Percentiles rank a stretch among this genome's conserved stretches.
phyloP scores from a whole-genome alignment of 2,113 vertebrate genomes.

The Barbus barbus region DNA sequence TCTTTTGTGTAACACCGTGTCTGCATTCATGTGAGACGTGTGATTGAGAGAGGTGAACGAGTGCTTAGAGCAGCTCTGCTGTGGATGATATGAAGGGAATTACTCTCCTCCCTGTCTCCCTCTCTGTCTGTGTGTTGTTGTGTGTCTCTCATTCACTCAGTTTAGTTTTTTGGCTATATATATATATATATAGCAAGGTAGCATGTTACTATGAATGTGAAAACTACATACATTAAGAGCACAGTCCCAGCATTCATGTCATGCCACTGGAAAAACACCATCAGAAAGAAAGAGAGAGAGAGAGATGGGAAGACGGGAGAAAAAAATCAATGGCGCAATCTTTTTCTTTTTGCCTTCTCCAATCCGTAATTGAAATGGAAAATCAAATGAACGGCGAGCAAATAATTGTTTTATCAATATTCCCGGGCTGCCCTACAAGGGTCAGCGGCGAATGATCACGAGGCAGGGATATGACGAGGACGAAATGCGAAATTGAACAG shows the following conservation, averaged over 20 bases:
- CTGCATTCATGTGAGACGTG: conserved; percentile 35
- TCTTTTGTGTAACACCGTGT: conserved; percentile 12
- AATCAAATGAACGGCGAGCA: conserved; percentile 99
- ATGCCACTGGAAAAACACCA: conserved; percentile 35
- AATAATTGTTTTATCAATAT: conserved; percentile 99
- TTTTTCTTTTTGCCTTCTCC: conserved; percentile 98
- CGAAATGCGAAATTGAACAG: conserved; percentile 99
- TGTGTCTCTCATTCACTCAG: too few species aligned
- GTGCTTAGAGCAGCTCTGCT: conserved; percentile 40
- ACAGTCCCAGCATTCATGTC: conserved; percentile 13
- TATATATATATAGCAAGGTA: not conserved
- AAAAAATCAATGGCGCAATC: conserved; percentile 98
- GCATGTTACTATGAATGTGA: not conserved
- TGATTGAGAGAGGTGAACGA: conserved; percentile 47
- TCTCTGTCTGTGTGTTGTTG: not conserved
- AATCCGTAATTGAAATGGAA: conserved; percentile 99
- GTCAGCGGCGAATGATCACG: conserved; percentile 99
- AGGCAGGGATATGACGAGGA: conserved; percentile 99
- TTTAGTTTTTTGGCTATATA: too few species aligned
- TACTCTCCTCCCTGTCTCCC: conserved; percentile 38
- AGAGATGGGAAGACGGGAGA: conserved; percentile 22
- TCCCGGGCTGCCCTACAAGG: conserved; percentile 99
- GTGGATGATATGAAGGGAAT: conserved; percentile 45
- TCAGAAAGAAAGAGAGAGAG: conserved; percentile 36
- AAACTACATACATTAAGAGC: not conserved